phyloP scores from a whole-genome alignment of 2,113 vertebrate genomes.

The Colistium nudipinnis region DNA sequence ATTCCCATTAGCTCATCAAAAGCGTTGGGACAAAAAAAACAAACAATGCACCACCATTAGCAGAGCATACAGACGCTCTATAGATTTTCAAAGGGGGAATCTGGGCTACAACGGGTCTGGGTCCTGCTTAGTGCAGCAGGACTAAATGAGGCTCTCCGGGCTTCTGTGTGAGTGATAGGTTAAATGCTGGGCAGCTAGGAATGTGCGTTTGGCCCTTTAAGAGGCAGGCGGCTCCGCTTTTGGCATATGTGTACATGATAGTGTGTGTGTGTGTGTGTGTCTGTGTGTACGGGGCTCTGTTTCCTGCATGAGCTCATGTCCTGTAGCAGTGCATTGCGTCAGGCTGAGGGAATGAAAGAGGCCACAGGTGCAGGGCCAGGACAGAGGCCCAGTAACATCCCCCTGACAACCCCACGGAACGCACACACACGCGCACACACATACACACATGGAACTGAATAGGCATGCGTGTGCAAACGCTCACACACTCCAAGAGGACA shows the following conservation, averaged over 20 bases:
- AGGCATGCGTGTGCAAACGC: slow-evolving; percentile 8
- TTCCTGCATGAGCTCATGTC: slow-evolving; percentile 90
- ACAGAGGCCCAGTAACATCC: slow-evolving; percentile 78
- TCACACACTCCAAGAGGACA: slow-evolving; percentile 14
- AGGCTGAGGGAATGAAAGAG: slow-evolving; percentile 84
- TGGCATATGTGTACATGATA: slow-evolving; percentile 70
- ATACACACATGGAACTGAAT: neutral
- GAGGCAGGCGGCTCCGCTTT: slow-evolving; percentile 80
- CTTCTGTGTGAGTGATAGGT: slow-evolving; percentile 66
- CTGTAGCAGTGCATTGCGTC: slow-evolving; percentile 88
- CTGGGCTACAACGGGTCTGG: slow-evolving; percentile 59
- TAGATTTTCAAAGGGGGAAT: slow-evolving; percentile 48
- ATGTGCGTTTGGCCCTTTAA: slow-evolving; percentile 79
- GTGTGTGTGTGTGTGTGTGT: slow-evolving; percentile 55
- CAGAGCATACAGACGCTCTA: slow-evolving; percentile 27
- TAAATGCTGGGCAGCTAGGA: slow-evolving; percentile 68
- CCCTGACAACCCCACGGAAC: slow-evolving; percentile 55
- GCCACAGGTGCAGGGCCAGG: slow-evolving; percentile 84
- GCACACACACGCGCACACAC: neutral
- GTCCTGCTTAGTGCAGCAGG: slow-evolving; percentile 41
- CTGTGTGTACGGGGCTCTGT: slow-evolving; percentile 73
- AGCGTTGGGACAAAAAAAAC: slow-evolving; percentile 1
- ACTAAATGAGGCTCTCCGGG: slow-evolving; percentile 53
- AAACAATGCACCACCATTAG: slow-evolving; percentile 30
- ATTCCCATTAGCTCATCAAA: slow-evolving; percentile 12